phyloP scores from a whole-genome alignment of 2,888 invertebrate genomes.

The Chorisops tibialis region DNA sequence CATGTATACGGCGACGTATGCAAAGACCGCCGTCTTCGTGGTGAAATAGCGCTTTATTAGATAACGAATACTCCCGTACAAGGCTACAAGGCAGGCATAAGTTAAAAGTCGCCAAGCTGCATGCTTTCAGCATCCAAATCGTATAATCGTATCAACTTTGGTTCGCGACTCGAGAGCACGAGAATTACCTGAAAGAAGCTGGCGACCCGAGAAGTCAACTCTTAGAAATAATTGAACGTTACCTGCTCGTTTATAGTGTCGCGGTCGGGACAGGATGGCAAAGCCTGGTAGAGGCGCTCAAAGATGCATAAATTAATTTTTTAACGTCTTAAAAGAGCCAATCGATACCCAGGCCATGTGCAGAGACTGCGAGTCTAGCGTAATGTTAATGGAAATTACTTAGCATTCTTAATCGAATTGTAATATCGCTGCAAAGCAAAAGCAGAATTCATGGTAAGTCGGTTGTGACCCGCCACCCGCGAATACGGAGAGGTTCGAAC shows the following conservation, averaged over 20 bases:
- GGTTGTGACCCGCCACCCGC: conserved; percentile 20
- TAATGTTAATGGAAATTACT: conserved; percentile 23
- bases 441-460: conserved; percentile 19
- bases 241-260: conserved; percentile 23
- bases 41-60: too few species aligned
- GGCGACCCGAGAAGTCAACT: conserved; percentile 20
- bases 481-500: conserved; percentile 19
- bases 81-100: too few species aligned
- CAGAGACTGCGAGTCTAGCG: too few species aligned
- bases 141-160: too few species aligned
- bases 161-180: too few species aligned
- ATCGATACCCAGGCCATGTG: too few species aligned
- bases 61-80: too few species aligned
- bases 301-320: conserved; percentile 25
- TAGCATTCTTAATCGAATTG: conserved; percentile 26
- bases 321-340: neutral
- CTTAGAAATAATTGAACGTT: conserved; percentile 20
- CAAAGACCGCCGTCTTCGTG: too few species aligned
- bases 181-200: neutral
- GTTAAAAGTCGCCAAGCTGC: too few species aligned
- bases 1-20: too few species aligned
- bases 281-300: conserved; percentile 19
- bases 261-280: conserved; percentile 14
- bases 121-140: too few species aligned
- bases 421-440: conserved; percentile 17